A percentile compares a stretch with the other conserved stretches of the same genome.
Evolutionary conservation across 2,113 vertebrate species (phyloP).

Genomic region (Nanorana parkeri): DNA sequence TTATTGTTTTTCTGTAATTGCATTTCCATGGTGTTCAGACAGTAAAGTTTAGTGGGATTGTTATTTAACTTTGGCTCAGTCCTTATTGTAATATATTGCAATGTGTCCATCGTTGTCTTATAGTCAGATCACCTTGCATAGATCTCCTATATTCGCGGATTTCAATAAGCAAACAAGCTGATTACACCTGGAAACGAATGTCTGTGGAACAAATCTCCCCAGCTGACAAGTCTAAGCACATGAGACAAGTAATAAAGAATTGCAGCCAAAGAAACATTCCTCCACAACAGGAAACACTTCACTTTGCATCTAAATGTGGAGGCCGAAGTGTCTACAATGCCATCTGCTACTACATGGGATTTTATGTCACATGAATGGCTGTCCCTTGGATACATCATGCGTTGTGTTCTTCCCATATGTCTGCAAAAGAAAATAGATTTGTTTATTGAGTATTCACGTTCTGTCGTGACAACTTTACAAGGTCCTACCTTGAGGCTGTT

Average conservation of each 20-base stretch:
- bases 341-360: slow-evolving; percentile 52
- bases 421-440: slow-evolving; percentile 59
- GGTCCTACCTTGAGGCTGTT: no score
- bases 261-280: slow-evolving; percentile 5
- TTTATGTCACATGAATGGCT: slow-evolving; percentile 43
- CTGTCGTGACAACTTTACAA: not conserved
- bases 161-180: not conserved
- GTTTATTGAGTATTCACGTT: not conserved
- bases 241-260: not conserved
- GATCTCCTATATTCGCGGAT: no score
- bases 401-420: slow-evolving; percentile 58
- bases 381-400: slow-evolving; percentile 58
- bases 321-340: slow-evolving; percentile 51
- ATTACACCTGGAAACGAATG: slow-evolving; percentile 10
- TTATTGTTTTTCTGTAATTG: no score
- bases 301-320: slow-evolving; percentile 48
- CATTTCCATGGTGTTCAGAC: no score
- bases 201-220: not conserved
- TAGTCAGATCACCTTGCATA: no score
- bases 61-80: no score
- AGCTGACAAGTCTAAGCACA: slow-evolving; percentile 4
- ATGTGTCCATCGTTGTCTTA: no score
- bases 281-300: not conserved
- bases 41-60: no score
- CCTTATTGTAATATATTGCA: no score